Evolutionary conservation across 2,888 invertebrate genomes (phyloP).

Genomic region (Drosophila suboccidentalis): DNA sequence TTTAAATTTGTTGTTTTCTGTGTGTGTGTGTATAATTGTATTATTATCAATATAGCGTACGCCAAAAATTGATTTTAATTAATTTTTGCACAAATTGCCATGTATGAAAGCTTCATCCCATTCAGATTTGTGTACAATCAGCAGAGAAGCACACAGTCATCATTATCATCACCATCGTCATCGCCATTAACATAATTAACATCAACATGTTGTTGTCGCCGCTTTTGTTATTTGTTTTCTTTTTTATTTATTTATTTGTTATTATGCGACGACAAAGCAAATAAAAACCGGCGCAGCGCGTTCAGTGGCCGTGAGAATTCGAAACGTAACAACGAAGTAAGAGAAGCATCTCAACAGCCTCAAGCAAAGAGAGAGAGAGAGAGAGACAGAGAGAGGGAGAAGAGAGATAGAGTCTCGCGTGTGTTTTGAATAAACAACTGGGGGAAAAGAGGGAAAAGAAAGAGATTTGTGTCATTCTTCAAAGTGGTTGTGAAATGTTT

Average conservation of each 20-base stretch:
- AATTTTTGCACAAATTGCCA: slow-evolving; percentile 31
- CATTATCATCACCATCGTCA: slow-evolving; percentile 24
- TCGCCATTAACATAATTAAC: slow-evolving; percentile 46
- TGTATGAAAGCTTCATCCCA: slow-evolving; percentile 35
- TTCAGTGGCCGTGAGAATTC: slow-evolving; percentile 54
- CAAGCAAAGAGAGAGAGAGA: slow-evolving; percentile 3
- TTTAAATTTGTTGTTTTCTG: slow-evolving; percentile 13
- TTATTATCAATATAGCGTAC: slow-evolving; percentile 37
- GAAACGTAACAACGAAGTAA: slow-evolving; percentile 25
- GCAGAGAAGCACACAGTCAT: slow-evolving; percentile 7
- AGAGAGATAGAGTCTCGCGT: slow-evolving; percentile 12
- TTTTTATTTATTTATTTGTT: slow-evolving; percentile 41
- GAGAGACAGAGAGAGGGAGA: slow-evolving; percentile 51
- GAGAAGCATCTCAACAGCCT: slow-evolving; percentile 3
- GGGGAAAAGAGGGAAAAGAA: slow-evolving; percentile 22
- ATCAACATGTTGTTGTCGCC: slow-evolving; percentile 39
- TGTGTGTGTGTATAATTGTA: slow-evolving; percentile 16
- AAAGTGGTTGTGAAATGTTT: slow-evolving; percentile 96
- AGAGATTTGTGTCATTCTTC: slow-evolving; percentile 88
- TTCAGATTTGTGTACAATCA: slow-evolving; percentile 52
- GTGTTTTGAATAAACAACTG: slow-evolving; percentile 29
- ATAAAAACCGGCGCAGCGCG: slow-evolving; percentile 29
- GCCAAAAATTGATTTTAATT: slow-evolving; percentile 43
- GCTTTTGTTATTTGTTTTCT: slow-evolving; percentile 36
- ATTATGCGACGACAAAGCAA: slow-evolving; percentile 38